A percentile compares a stretch with the other conserved stretches of the same genome.
Conservation (phyloP, 2,113 vertebrate genomes). For the Octodon degus region DNA sequence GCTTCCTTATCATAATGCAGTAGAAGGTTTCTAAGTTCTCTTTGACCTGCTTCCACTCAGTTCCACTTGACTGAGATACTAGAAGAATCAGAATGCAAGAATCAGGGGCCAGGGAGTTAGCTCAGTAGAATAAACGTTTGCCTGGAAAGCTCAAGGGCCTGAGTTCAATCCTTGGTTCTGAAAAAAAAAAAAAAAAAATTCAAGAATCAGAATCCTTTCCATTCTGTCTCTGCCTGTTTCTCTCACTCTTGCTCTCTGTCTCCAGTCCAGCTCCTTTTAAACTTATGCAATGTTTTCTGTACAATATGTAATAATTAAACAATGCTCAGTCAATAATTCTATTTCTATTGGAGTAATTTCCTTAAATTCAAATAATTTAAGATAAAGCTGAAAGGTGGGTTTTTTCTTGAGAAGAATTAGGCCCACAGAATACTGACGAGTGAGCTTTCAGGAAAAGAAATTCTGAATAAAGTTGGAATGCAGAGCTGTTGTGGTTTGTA, state of each 20-base stretch:
- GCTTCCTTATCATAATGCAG: neutral
- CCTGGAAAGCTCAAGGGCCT: too few relatives aligned
- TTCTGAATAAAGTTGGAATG: neutral
- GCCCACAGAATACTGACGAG: neutral
- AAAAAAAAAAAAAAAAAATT: too few relatives aligned
- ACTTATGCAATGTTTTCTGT: neutral
- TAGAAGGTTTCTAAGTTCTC: neutral
- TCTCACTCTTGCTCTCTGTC: neutral
- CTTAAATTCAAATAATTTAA: slow-evolving; percentile 34
- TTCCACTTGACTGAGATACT: neutral
- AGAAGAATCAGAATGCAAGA: neutral
- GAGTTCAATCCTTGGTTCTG: too few relatives aligned
- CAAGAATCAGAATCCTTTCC: neutral
- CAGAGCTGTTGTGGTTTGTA: neutral
- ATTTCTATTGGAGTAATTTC: slow-evolving; percentile 32
- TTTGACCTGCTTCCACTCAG: neutral
- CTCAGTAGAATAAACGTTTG: too few relatives aligned
- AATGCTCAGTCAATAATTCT: neutral
- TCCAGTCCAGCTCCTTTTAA: neutral
- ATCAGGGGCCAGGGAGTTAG: neutral
- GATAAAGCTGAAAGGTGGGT: neutral
- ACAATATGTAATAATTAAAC: neutral
- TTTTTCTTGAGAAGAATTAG: neutral
- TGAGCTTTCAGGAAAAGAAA: neutral
- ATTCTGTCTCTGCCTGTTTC: neutral